Percentiles rank a stretch among this genome's conserved stretches.
Conservation (phyloP, 1,140 invertebrate genomes). For the Heliconius hermathena region DNA sequence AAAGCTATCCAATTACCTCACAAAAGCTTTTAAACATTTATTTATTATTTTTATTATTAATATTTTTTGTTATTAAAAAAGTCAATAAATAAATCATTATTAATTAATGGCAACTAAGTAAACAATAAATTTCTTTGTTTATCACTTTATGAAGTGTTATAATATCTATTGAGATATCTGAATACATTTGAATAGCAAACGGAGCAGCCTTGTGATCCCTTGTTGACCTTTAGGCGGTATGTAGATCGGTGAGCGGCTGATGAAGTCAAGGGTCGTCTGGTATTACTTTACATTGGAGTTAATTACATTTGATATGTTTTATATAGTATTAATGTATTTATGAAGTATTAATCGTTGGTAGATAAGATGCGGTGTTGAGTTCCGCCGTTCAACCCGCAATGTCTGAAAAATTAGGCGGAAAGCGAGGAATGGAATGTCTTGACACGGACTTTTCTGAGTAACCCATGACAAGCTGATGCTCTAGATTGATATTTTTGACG, state of each 20-base stretch:
- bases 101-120: background rate
- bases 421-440: no score
- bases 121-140: background rate
- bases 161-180: background rate
- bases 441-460: no score
- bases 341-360: background rate
- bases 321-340: background rate
- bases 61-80: background rate
- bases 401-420: no score
- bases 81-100: background rate
- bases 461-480: no score
- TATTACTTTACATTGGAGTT: slow-evolving; percentile 21
- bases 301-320: slow-evolving; percentile 5
- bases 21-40: no score
- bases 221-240: slow-evolving; percentile 41
- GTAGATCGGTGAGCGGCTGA: slow-evolving; percentile 30
- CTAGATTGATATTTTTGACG: no score
- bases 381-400: no score
- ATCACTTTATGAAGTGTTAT: slow-evolving; percentile 1
- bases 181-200: slow-evolving; percentile 34
- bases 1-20: no score
- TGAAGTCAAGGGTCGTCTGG: slow-evolving; percentile 34
- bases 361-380: no score
- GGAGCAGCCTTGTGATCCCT: slow-evolving; percentile 43
- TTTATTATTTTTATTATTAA: no score